These are phyloP conservation scores for Macrosiphum euphorbiae DNA, from an alignment of 2,888 invertebrate genomes.

Conservation along the genomic window DNA sequence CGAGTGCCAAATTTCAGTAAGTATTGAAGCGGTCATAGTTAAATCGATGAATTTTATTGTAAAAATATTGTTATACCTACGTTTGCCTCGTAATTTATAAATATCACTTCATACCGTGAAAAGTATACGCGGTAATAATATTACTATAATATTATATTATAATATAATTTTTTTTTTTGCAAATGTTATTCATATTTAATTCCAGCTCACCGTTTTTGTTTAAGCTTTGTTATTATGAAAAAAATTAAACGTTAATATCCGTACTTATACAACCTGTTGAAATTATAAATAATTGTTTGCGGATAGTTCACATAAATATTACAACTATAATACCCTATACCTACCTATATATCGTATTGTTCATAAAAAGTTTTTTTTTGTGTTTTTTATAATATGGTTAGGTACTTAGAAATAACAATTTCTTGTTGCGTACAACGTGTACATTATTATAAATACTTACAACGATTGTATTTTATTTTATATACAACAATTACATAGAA, in stretches of 20 bases:
- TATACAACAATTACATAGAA: not conserved
- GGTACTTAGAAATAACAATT: not conserved
- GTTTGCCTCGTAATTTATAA: not conserved
- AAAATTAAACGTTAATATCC: not conserved
- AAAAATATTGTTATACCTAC: not conserved
- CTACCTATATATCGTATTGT: conserved; percentile 27
- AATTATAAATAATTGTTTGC: not conserved
- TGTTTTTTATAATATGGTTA: not conserved
- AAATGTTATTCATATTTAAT: not conserved
- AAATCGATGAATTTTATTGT: not conserved
- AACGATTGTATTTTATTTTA: conserved; percentile 1
- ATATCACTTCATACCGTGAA: not conserved
- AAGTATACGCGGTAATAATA: not conserved
- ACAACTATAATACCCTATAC: not conserved
- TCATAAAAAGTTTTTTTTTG: not conserved
- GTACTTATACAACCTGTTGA: not conserved
- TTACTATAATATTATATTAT: not conserved
- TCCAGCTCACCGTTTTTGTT: not conserved
- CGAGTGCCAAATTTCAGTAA: not conserved
- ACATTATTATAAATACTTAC: not conserved
- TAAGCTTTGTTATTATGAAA: not conserved
- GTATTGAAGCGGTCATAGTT: not conserved
- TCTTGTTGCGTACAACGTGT: not conserved
- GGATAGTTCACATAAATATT: not conserved
- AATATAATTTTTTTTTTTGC: not conserved